These are phyloP conservation scores for Drosophila orosa DNA, from an alignment of 1,140 invertebrate species.

Conservation along the genomic window DNA sequence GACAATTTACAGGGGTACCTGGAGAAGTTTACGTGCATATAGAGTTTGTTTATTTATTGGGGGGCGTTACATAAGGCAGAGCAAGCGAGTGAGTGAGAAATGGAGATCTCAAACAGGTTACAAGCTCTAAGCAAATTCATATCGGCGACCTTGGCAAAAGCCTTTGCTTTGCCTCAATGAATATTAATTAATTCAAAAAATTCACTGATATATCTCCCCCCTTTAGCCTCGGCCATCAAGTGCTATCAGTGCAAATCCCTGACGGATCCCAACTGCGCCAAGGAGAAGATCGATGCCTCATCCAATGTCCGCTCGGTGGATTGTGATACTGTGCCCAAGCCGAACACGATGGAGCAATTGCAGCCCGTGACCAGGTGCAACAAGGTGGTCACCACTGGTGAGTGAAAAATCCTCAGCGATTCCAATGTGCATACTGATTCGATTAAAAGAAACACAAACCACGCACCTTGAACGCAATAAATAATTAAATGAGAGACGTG, in stretches of 20 bases:
- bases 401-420: conserved; percentile 42
- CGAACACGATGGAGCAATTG: conserved; percentile 66
- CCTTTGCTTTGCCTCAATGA: conserved; percentile 2
- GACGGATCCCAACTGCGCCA: conserved; percentile 73
- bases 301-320: conserved; percentile 70
- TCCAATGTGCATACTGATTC: conserved; percentile 22
- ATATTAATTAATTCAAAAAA: conserved; percentile 3
- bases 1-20: conserved; percentile 16
- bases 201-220: neutral
- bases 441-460: conserved; percentile 4
- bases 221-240: conserved; percentile 74
- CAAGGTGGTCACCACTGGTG: conserved; percentile 78
- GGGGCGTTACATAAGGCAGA: conserved; percentile 59
- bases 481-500: conserved; percentile 43
- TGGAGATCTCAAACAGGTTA: conserved; percentile 61
- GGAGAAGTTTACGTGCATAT: conserved; percentile 15
- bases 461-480: conserved; percentile 49
- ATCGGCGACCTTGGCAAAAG: conserved; percentile 27
- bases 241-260: conserved; percentile 81
- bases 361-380: conserved; percentile 78
- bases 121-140: conserved; percentile 30
- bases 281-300: conserved; percentile 62
- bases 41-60: conserved; percentile 22
- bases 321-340: conserved; percentile 63
- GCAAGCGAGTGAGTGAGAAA: conserved; percentile 7